Evolutionary conservation across 2,888 invertebrate genomes (phyloP).

Genomic region (Perizoma affinitatum): DNA sequence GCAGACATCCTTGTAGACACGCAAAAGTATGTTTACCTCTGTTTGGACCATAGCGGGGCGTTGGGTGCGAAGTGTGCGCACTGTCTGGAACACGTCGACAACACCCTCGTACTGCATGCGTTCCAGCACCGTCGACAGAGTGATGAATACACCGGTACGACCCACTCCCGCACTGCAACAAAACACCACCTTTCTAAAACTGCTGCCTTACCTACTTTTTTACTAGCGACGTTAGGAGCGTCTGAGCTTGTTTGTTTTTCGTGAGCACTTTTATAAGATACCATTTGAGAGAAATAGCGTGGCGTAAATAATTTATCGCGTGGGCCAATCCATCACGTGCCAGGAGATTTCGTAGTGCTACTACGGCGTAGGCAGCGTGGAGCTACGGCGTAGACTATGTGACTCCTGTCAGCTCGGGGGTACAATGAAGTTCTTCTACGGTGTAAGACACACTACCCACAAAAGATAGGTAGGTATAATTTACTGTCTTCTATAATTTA

Average conservation of each 20-base stretch:
- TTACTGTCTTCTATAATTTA: too few species aligned
- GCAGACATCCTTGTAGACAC: too few species aligned
- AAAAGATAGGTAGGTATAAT: too few species aligned
- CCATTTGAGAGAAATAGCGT: too few species aligned
- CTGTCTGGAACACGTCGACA: conserved; percentile 99
- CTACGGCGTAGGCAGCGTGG: not conserved
- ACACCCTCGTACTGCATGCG: conserved; percentile 99
- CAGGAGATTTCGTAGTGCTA: not conserved
- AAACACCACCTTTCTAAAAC: not conserved
- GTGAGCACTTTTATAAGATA: too few species aligned
- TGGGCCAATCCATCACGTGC: not conserved
- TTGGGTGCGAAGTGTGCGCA: conserved; percentile 98
- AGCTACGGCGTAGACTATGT: not conserved
- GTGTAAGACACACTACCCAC: too few species aligned
- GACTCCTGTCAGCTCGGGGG: not conserved
- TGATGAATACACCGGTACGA: conserved; percentile 99
- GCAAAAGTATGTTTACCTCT: too few species aligned
- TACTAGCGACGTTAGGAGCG: too few species aligned
- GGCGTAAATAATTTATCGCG: too few species aligned
- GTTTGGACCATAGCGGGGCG: conserved; percentile 99
- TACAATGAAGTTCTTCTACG: too few species aligned
- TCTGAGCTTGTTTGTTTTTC: too few species aligned
- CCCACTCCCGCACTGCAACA: conserved; percentile 96
- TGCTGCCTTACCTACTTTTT: too few species aligned
- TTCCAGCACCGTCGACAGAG: conserved; percentile 98